These are phyloP conservation scores for Bugula neritina DNA, from an alignment of 2,888 invertebrate species.

Conservation along the genomic window DNA sequence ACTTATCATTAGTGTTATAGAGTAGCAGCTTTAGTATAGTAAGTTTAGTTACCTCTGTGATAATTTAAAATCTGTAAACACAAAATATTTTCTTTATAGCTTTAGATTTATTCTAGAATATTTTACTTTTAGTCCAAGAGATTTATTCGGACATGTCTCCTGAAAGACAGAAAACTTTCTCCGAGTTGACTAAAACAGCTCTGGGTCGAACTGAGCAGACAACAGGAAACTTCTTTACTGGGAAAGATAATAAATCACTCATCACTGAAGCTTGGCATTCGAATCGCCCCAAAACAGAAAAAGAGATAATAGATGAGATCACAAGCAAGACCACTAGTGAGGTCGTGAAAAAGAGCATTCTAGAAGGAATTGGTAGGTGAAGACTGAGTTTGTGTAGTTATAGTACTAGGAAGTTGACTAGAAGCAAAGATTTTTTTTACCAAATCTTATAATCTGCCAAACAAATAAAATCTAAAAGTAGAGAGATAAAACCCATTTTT, in stretches of 20 bases:
- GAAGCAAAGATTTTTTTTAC: too few species aligned
- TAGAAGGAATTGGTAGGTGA: conserved; percentile 4
- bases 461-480: too few species aligned
- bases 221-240: conserved; percentile 16
- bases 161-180: conserved; percentile 3
- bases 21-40: too few species aligned
- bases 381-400: neutral
- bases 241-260: neutral
- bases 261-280: conserved; percentile 23
- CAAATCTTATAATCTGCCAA: too few species aligned
- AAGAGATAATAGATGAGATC: conserved; percentile 16
- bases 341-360: conserved; percentile 22
- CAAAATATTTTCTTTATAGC: too few species aligned
- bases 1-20: too few species aligned
- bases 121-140: conserved; percentile 4
- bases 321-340: conserved; percentile 23
- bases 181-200: conserved; percentile 10
- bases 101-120: too few species aligned
- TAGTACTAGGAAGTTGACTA: too few species aligned
- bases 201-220: neutral
- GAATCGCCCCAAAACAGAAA: conserved; percentile 18
- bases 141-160: conserved; percentile 22
- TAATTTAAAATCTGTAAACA: too few species aligned
- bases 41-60: too few species aligned
- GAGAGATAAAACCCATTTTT: too few species aligned